Percentiles rank a stretch among this genome's conserved stretches.
Evolutionary conservation across 2,113 vertebrate species (phyloP).

Genomic region (Heterotis niloticus): DNA sequence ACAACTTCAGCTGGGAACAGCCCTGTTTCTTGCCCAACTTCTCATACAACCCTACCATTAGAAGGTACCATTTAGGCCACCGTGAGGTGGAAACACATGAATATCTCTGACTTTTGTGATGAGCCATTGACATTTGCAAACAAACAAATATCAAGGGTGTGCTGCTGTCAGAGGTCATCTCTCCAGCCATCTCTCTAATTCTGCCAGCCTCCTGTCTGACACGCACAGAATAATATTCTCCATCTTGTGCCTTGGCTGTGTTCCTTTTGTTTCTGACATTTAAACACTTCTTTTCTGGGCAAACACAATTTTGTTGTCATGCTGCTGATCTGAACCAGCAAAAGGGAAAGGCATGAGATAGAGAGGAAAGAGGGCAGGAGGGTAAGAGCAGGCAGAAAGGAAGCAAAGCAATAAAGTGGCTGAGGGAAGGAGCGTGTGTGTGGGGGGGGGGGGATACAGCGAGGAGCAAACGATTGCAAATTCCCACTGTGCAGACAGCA

Average conservation of each 20-base stretch:
- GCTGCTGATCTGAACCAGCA: slow-evolving; percentile 52
- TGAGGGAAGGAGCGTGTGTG: not conserved
- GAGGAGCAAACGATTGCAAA: slow-evolving; percentile 55
- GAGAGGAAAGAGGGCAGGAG: slow-evolving; percentile 13
- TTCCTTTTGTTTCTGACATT: slow-evolving; percentile 56
- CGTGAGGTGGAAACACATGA: slow-evolving; percentile 46
- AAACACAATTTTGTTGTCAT: slow-evolving; percentile 73
- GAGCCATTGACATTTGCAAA: slow-evolving; percentile 56
- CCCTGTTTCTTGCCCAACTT: not conserved
- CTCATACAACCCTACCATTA: not conserved
- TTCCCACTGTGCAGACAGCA: slow-evolving; percentile 57
- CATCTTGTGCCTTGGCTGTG: slow-evolving; percentile 44
- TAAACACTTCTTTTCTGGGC: slow-evolving; percentile 56
- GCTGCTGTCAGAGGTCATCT: slow-evolving; percentile 52
- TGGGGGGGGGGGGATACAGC: not conserved
- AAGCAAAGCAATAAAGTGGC: slow-evolving; percentile 14
- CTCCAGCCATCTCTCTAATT: slow-evolving; percentile 36
- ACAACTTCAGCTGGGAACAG: not conserved
- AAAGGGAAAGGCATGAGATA: slow-evolving; percentile 16
- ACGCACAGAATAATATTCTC: slow-evolving; percentile 47
- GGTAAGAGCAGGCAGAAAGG: slow-evolving; percentile 5
- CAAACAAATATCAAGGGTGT: slow-evolving; percentile 48
- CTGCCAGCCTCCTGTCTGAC: slow-evolving; percentile 45
- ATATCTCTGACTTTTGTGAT: slow-evolving; percentile 49
- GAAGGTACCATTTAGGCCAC: slow-evolving; percentile 28